Evolutionary conservation across 2,113 vertebrate genomes (phyloP).

Genomic region (Phoxinus phoxinus): DNA sequence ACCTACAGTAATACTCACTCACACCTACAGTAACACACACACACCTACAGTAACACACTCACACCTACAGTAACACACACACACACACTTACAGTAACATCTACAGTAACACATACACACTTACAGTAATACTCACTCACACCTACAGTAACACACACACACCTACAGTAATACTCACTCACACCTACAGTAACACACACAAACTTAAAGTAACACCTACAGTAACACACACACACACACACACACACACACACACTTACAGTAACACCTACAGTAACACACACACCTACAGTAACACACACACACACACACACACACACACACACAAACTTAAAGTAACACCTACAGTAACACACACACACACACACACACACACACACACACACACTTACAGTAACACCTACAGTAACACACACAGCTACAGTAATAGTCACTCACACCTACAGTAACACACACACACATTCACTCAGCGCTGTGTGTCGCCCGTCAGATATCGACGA

Average conservation of each 20-base stretch:
- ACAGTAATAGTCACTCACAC: neutral
- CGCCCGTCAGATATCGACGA: conserved; percentile 87
- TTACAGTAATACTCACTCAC: neutral
- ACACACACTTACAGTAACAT: neutral
- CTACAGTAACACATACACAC: too few relatives aligned
- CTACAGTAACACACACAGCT: neutral
- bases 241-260: neutral
- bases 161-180: neutral
- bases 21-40: neutral
- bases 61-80: neutral
- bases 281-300: neutral
- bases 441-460: neutral
- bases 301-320: neutral
- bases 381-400: neutral
- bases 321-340: neutral
- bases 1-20: neutral
- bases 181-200: neutral
- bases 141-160: neutral
- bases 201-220: too few relatives aligned
- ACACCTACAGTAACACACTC: neutral
- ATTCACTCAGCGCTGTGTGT: neutral
- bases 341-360: neutral
- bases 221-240: neutral
- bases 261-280: neutral
- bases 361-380: neutral